A percentile compares a stretch with the other conserved stretches of the same genome.
phyloP scores from a whole-genome alignment of 2,797 vertebrate species.

The Fundulus diaphanus region DNA sequence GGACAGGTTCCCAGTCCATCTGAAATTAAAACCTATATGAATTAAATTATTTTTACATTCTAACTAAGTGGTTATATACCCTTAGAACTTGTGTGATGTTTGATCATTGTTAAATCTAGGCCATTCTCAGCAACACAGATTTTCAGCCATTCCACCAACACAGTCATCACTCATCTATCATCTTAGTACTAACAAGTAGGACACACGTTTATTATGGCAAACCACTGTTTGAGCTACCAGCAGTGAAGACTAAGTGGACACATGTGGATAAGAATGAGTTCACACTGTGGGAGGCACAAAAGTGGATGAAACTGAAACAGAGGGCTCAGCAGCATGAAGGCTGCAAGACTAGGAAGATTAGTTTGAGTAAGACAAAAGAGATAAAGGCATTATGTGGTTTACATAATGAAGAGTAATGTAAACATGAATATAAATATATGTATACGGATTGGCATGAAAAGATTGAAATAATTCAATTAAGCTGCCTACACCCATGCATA shows the following conservation, averaged over 20 bases:
- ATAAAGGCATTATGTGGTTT: background rate
- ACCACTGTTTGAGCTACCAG: background rate
- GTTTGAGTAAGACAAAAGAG: background rate
- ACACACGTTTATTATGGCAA: background rate
- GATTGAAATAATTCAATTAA: background rate
- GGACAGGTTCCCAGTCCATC: background rate
- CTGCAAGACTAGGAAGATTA: slow-evolving; percentile 2
- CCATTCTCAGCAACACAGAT: background rate
- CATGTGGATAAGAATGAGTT: slow-evolving; percentile 3
- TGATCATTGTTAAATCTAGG: background rate
- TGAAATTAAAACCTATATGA: background rate
- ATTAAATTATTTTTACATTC: background rate
- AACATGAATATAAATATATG: background rate
- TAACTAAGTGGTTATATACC: background rate
- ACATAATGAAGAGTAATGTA: background rate
- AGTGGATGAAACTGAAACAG: background rate
- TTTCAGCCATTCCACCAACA: background rate
- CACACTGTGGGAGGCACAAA: background rate
- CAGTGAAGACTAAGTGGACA: background rate
- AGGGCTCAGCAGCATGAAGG: background rate
- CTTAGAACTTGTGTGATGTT: background rate
- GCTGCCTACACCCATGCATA: background rate
- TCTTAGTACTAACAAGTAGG: background rate
- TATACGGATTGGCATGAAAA: background rate
- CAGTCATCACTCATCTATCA: background rate